These are phyloP conservation scores for Martes flavigula DNA, from an alignment of 2,797 vertebrate species.

Conservation along the genomic window DNA sequence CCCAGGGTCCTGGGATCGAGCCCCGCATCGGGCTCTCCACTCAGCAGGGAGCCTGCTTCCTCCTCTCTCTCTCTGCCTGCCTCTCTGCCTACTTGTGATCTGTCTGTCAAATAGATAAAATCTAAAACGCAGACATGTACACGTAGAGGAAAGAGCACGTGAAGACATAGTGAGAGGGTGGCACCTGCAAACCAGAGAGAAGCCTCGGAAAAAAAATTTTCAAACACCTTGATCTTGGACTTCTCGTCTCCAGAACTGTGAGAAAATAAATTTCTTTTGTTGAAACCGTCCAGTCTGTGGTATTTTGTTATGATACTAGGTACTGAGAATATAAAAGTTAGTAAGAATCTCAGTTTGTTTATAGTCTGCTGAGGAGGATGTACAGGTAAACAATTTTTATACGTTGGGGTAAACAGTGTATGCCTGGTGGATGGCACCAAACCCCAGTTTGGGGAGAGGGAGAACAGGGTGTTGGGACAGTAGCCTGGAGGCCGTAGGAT, in stretches of 20 bases:
- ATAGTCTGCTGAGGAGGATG: neutral
- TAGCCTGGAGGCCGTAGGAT: neutral
- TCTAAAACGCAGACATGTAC: neutral
- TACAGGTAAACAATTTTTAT: neutral
- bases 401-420: neutral
- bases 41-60: too few species aligned
- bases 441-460: neutral
- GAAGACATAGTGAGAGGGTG: neutral
- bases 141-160: neutral
- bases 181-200: neutral
- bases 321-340: neutral
- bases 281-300: neutral
- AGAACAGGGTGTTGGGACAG: neutral
- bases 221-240: neutral
- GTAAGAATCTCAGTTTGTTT: neutral
- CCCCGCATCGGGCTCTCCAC: too few species aligned
- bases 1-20: too few species aligned
- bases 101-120: too few species aligned
- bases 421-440: neutral
- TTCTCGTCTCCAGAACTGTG: neutral
- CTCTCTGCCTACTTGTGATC: too few species aligned
- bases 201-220: neutral
- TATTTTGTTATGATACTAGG: neutral
- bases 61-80: too few species aligned
- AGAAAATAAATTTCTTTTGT: neutral